These are phyloP conservation scores for Drosophila simulans DNA, from an alignment of 1,140 invertebrate genomes.

Conservation along the genomic window DNA sequence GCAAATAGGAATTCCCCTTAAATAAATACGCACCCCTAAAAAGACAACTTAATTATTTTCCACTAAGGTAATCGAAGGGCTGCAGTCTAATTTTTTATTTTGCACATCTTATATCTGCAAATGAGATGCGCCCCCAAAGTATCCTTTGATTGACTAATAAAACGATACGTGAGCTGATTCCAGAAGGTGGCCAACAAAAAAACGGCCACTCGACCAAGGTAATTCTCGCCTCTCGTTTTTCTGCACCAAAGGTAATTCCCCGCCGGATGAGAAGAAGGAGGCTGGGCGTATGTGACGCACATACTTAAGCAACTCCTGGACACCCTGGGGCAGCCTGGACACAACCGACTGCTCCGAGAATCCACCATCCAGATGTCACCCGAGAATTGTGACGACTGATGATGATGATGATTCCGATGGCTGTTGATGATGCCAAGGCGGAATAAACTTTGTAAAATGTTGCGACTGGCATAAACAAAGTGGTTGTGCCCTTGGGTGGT, in stretches of 20 bases:
- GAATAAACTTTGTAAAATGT: slow-evolving; percentile 73
- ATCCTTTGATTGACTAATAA: slow-evolving; percentile 81
- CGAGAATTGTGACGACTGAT: slow-evolving; percentile 46
- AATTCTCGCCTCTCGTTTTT: slow-evolving; percentile 51
- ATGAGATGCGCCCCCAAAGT: slow-evolving; percentile 70
- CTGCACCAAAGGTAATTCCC: slow-evolving; percentile 69
- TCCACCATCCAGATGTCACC: slow-evolving; percentile 64
- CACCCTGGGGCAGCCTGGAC: slow-evolving; percentile 37
- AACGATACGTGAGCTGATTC: slow-evolving; percentile 74
- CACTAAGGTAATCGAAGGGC: background rate
- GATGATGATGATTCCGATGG: slow-evolving; percentile 51
- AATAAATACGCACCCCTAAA: background rate
- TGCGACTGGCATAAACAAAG: slow-evolving; percentile 64
- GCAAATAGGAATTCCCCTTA: no score
- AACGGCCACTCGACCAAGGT: slow-evolving; percentile 67
- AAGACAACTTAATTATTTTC: slow-evolving; percentile 13
- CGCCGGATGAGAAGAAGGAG: background rate
- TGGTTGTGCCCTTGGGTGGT: slow-evolving; percentile 14
- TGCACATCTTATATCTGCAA: slow-evolving; percentile 5
- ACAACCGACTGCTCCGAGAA: no score
- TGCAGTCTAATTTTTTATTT: slow-evolving; percentile 21
- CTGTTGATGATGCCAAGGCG: slow-evolving; percentile 68
- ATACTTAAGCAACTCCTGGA: slow-evolving; percentile 65
- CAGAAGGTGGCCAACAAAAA: slow-evolving; percentile 26
- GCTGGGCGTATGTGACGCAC: slow-evolving; percentile 72